Evolutionary conservation across 2,113 vertebrate genomes (phyloP), one percentile per base, ranked within the genome.

Genomic region (Myocastor coypus): DNA sequence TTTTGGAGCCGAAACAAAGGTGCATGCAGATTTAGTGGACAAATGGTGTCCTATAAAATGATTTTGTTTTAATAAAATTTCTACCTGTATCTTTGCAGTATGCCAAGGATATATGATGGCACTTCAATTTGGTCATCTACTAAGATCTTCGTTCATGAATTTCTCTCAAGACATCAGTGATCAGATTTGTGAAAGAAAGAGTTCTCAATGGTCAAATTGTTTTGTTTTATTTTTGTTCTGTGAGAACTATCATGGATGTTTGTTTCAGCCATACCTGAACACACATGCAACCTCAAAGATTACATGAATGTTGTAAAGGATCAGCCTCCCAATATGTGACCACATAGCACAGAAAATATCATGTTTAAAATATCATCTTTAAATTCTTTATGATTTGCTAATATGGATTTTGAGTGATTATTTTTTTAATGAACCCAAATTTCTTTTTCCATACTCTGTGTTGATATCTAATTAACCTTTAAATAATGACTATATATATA

Each of bases 401-500:
- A 92, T 30, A 50, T 89, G n/a, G 5, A 69, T 86, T 97, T 84
- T 82, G 26, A 96, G 26, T 88, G 17, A 94, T 71, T 75, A 80
- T n/a, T 57, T 28, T 83, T 94, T 94, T 89, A 95, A 85, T 61
- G 82, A 92, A 93, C 24, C 13, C 19, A 91, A 77, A 75, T 75
- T 92, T 94, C 9, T 89, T 95, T 91, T 87, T 86, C 82, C 66
- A 85, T 88, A 71, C 55, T 73, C 22, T 89, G 30, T 89, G 42
- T 37, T 96, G 64, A 91, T 92, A 95, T 95, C 37, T 87, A 94
- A 96, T 94, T 94, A 97, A 78, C 69, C 32, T 88, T 46, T 96
- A 91, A 96, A 88, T 86, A 95, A 84, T 94, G 42, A 89, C 46
- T 87, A 83, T 6, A 96, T 57, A 92, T 96, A 92, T 24, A 42